Evolutionary conservation across 2,797 vertebrate genomes (phyloP), one percentile per base, ranked within the genome.

Genomic region (Myripristis jacobus): DNA sequence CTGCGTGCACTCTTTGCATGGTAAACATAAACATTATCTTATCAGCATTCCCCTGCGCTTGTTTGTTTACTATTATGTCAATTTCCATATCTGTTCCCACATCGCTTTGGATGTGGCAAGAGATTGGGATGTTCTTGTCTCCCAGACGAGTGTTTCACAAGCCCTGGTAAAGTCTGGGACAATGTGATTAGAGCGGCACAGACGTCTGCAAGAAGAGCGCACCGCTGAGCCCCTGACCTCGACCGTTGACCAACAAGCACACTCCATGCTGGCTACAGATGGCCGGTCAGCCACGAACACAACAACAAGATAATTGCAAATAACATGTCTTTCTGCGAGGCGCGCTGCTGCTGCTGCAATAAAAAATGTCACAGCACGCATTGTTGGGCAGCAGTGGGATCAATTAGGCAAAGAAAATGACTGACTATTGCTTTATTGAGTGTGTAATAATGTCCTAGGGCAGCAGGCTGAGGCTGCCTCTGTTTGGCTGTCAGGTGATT

Each of bases 381-480:
- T 84, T 84, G 81, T 79, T 80, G 70, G 67, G 84, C 54, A 89
- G 87, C 87, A 82, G 54, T 84, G 91, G 91, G 88, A 91, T 93
- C 88, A 92, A 91, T 91, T 91, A 91, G 86, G 87, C 88, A 87
- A 86, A 88, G 83, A 88, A 90, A 91, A 92, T 92, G 79, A 83
- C 81, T 87, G 86, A 88, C 82, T 88, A 90, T 93, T 91, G 92
- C 84, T 91, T 93, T 91, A 92, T 92, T 92, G 91, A 90, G 87
- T 92, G 89, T 92, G 85, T 88, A 90, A 92, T 84, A 81, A 90
- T 80, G 81, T 88, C 85, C 87, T 89, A 54, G 0, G 87, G 89
- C 89, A 80, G 73, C 4, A 1, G 48, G 21, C 11, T 25, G 2
- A 34, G 58, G 38, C 64, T 76, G 80, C 65, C 77, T n/a, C 61